A percentile compares a stretch with the other conserved stretches of the same genome.
Conservation (phyloP, 2,888 invertebrate genomes). For the Notodonta ziczac region DNA sequence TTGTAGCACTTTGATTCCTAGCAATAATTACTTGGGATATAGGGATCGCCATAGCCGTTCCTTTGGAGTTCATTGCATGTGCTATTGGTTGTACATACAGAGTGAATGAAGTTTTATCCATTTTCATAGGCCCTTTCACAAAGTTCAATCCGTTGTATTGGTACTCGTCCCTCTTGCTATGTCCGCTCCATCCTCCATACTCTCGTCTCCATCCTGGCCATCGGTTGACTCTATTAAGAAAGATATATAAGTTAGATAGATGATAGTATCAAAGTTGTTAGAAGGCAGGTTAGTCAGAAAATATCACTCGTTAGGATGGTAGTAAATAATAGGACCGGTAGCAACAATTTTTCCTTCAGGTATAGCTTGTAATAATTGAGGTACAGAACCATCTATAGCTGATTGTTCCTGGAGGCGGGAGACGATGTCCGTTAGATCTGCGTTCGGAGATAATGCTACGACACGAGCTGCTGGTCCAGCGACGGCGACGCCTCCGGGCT, state of each 20-base stretch:
- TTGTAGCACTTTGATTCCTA: constrained; percentile 85
- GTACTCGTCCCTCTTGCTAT: constrained; percentile 52
- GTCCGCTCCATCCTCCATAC: constrained; percentile 37
- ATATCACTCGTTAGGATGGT: constrained; percentile 73
- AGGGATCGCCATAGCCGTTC: constrained; percentile 89
- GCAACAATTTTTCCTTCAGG: constrained; percentile 89
- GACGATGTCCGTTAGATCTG: constrained; percentile 84
- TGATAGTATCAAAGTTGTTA: constrained; percentile 29
- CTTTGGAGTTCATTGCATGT: constrained; percentile 86
- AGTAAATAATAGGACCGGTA: constrained; percentile 90
- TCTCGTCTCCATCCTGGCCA: constrained; percentile 45
- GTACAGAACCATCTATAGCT: constrained; percentile 62
- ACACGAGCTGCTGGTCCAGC: constrained; percentile 90
- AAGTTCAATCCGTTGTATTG: constrained; percentile 64
- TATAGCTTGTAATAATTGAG: constrained; percentile 76
- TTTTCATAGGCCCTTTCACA: constrained; percentile 46
- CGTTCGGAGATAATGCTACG: constrained; percentile 86
- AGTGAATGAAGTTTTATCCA: constrained; percentile 51
- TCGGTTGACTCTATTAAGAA: constrained; percentile 70
- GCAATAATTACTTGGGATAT: constrained; percentile 87
- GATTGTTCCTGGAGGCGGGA: constrained; percentile 69
- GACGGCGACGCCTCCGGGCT: constrained; percentile 90
- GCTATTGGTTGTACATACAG: constrained; percentile 86
- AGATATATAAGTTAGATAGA: constrained; percentile 52
- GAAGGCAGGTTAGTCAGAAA: constrained; percentile 39